These are phyloP conservation scores for Palloptera scutellata DNA, from an alignment of 2,888 invertebrate species.

Conservation along the genomic window DNA sequence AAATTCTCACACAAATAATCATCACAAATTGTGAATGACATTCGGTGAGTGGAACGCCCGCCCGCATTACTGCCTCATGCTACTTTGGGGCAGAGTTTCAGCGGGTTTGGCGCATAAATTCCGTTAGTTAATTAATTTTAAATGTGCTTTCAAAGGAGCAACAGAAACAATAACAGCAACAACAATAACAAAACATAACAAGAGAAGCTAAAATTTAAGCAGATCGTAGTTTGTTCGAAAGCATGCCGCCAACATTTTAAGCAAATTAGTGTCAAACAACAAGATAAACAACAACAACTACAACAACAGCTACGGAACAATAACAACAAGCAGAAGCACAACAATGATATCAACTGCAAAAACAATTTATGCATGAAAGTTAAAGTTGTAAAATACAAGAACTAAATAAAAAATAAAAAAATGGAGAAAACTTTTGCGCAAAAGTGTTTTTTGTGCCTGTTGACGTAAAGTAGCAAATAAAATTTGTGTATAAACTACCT, in stretches of 20 bases:
- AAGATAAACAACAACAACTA: not conserved
- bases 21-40: too few species aligned
- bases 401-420: too few species aligned
- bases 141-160: conserved; percentile 4
- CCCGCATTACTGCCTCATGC: too few species aligned
- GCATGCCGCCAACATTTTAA: conserved; percentile 4
- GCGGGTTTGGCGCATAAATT: conserved; percentile 10
- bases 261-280: conserved; percentile 29
- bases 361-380: conserved; percentile 30
- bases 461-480: too few species aligned
- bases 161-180: not conserved
- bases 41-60: too few species aligned
- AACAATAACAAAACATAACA: not conserved
- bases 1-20: too few species aligned
- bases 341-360: conserved; percentile 5
- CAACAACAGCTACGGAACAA: not conserved
- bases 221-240: not conserved
- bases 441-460: too few species aligned
- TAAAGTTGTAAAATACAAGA: conserved; percentile 4
- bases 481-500: too few species aligned
- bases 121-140: conserved; percentile 25
- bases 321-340: not conserved
- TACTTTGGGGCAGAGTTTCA: too few species aligned
- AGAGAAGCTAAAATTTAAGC: not conserved
- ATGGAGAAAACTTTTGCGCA: too few species aligned